phyloP scores from a whole-genome alignment of 2,113 vertebrate genomes.

The Vombatus ursinus region DNA sequence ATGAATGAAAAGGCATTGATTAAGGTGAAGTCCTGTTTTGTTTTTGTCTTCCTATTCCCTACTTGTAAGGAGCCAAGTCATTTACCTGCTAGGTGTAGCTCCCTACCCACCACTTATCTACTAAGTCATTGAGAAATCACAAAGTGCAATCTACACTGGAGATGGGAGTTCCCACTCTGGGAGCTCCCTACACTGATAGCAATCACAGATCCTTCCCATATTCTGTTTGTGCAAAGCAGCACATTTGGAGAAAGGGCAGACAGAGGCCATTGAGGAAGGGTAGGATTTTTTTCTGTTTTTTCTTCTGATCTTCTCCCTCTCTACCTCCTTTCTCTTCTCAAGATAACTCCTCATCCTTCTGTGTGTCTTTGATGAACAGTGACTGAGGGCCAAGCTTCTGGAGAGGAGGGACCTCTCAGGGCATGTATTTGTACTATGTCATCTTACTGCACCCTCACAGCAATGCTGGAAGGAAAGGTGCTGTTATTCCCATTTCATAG shows the following conservation, averaged over 20 bases:
- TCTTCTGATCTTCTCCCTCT: background rate
- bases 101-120: background rate
- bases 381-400: background rate
- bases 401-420: background rate
- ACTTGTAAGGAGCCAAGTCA: background rate
- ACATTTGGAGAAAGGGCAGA: background rate
- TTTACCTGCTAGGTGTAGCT: background rate
- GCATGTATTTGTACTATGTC: background rate
- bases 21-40: background rate
- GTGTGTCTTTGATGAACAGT: background rate
- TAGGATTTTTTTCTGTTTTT: background rate
- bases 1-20: background rate
- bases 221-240: background rate
- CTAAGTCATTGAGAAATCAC: background rate
- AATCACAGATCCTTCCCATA: background rate
- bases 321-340: background rate
- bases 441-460: too few relatives aligned
- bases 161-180: background rate
- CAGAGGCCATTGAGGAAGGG: background rate
- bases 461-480: too few relatives aligned
- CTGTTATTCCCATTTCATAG: too few relatives aligned
- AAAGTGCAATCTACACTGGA: background rate
- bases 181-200: background rate
- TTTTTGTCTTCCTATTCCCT: background rate
- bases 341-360: background rate